Evolutionary conservation across 2,797 vertebrate species (phyloP), one percentile per base, ranked within the genome.

Genomic region (Gastrophryne carolinensis): DNA sequence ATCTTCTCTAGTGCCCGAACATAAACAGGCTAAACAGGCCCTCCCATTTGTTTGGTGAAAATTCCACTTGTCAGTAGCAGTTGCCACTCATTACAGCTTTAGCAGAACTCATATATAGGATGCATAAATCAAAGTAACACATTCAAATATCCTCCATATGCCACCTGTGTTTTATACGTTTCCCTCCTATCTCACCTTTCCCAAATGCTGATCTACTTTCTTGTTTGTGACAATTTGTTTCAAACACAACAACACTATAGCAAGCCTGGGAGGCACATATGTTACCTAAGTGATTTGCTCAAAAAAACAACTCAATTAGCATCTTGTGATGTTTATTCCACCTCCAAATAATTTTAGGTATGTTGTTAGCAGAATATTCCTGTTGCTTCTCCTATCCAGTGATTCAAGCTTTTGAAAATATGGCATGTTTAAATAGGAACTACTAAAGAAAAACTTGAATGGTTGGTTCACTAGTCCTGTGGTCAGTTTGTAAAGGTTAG

Each of bases 21-120:
- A 12, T 77, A 71, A 62, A 63, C 74, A 64, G 74, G 60, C 32
- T 41, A 17, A 44, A 26, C 44, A 24, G 50, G 29, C 29, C 19
- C 49, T 37, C 19, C 49, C 47, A 37, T 49, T 60, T 32, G 34
- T 60, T 35, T 50, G 24, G 41, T 8, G 17, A 19, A 19, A 23
- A 7, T 73, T 7, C 23, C 26, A 57, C 23, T 7, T 35, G 58
- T 47, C 52, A 24, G 26, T 27, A 37, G 27, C 4, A 4, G 29
- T 4, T 37, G 24, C 24, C 37, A 35, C 29, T 27, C 29, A 58
- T 71, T 56, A 47, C 19, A 70, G 44, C 72, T 17, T 44, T 44
- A 39, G 7, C 24, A 19, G 49, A 57, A 44, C 27, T 2, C 37
- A 26, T 70, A 32, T 15, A 56, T 26, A 44, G n/a, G 8, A 13